A percentile compares a stretch with the other conserved stretches of the same genome.
Evolutionary conservation across 1,140 invertebrate species (phyloP).

Genomic region (Lysiphlebus fabarum): DNA sequence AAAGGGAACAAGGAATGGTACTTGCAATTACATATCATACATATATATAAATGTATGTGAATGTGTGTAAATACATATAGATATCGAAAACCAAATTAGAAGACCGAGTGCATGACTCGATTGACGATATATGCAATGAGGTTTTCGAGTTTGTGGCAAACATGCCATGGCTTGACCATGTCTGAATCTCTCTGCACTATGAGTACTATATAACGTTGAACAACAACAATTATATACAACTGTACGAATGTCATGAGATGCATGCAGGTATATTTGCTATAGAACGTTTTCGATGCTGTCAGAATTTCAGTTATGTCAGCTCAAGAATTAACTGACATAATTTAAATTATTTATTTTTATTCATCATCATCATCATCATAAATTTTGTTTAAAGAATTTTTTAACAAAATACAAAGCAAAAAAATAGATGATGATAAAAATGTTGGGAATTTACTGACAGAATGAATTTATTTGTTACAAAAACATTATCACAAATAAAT

Average conservation of each 20-base stretch:
- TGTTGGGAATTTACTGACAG: neutral
- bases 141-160: slow-evolving; percentile 49
- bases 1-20: neutral
- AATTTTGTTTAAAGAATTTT: neutral
- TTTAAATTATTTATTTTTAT: too few species aligned
- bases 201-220: slow-evolving; percentile 9
- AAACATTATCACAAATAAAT: slow-evolving; percentile 20
- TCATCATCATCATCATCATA: too few species aligned
- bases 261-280: neutral
- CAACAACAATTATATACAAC: neutral
- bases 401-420: neutral
- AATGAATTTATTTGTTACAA: slow-evolving; percentile 18
- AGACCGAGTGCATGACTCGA: slow-evolving; percentile 6
- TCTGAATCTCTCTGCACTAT: slow-evolving; percentile 33
- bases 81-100: slow-evolving; percentile 29
- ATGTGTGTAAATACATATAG: slow-evolving; percentile 17
- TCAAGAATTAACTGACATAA: neutral
- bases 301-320: slow-evolving; percentile 8
- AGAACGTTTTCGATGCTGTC: too few species aligned
- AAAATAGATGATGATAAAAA: too few species aligned
- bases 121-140: slow-evolving; percentile 43
- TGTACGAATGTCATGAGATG: too few species aligned
- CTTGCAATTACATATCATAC: neutral
- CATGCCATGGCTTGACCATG: slow-evolving; percentile 49
- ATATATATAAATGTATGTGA: too few species aligned